Base-by-base conservation (phyloP, 2,797 vertebrate species). In the Tokudaia muenninki region DNA sequence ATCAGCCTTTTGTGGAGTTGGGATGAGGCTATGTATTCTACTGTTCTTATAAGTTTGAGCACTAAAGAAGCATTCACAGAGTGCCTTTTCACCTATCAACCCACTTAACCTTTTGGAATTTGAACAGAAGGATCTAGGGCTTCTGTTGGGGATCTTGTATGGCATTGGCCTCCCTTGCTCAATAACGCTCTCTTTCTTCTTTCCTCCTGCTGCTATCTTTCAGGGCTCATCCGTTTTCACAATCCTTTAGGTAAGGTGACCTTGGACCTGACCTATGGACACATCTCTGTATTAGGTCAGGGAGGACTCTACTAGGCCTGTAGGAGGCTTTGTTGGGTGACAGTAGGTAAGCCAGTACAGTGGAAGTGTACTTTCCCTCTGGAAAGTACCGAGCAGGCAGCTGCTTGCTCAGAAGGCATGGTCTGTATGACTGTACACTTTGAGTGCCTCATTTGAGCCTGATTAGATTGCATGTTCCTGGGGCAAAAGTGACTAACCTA, bases 151-250 rank as follows among this genome's bases (percentile, higher is more conserved):
- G 81, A 37, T 34, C 12, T 22, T 57, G 47, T 55, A 21, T 11
- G 50, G 41, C 37, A 21, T 78, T 81, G 47, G 50, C 92, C 75
- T 65, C 14, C 65, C 37, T 87, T 50, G 34, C 50, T 95, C 97
- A 96, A 98, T 12, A 96, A 98, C 10, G 0, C 91, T 29, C 19
- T 34, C 2, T 97, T 96, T 98, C 97, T 96, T 98, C 98, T 98
- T 97, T 98, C 97, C 96, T 97, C 97, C 98, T 91, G 99, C 99
- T 99, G 99, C 98, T 95, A 0, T 70, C 92, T 97, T 91, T 94
- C 99, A 99, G 99, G 99, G 99, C 99, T 98, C 99, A 99, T 52
- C 99, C 99, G 97, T 99, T 99, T 98, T 99, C 99, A 94, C 99
- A 99, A 97, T 99, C 99, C 97, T 99, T 99, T 99, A 99, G 99